Base-by-base conservation (phyloP, 2,113 vertebrate species). In the Malaclemys terrapin region DNA sequence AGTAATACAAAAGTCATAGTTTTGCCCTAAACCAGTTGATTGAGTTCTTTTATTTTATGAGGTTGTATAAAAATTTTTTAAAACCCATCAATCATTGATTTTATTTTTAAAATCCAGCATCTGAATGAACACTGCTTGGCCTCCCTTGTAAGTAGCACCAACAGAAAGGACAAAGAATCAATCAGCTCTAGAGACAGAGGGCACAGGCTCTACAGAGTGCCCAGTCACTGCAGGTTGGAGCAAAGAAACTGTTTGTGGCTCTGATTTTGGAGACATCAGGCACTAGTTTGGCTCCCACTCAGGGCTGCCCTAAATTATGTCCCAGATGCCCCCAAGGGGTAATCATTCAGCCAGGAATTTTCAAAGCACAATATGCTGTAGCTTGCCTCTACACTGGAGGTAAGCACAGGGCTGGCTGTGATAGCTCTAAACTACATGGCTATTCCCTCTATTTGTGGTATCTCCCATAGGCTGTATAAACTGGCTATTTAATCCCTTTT, bases 321-420 rank as follows among this genome's bases (percentile, higher is more conserved):
- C 62, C 35, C 17, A n/a, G 16, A 17, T 69, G 14, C 35, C 16
- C 65, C 35, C 35, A 20, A 38, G 16, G 72, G 10, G 5, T 27
- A 11, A 12, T 45, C 38, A 76, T 12, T 6, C 25, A 42, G 14
- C 10, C n/a, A 82, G 38, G 53, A 56, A 42, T 45, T 42, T 82
- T 52, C 22, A 35, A 45, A 50, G 27, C 20, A 65, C 3, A 31
- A 29, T 0, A 0, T 79, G 2, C 52, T 82, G 79, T 38, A 62
- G 16, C 16, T 57, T 62, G 12, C 6, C 8, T 62, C 3, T 8
- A 50, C 10, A 3, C 6, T 42, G n/a, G 47, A 10, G 38, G 27
- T 59, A 25, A 29, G 9, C 29, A 38, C 5, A 62, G 35, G 2
- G 5, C 14, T 25, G 22, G 29, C 50, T 38, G 35, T 20, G 54